These are phyloP conservation scores for Vannuccia rotundouncinata DNA, from an alignment of 2,888 invertebrate species.

Conservation along the genomic window DNA sequence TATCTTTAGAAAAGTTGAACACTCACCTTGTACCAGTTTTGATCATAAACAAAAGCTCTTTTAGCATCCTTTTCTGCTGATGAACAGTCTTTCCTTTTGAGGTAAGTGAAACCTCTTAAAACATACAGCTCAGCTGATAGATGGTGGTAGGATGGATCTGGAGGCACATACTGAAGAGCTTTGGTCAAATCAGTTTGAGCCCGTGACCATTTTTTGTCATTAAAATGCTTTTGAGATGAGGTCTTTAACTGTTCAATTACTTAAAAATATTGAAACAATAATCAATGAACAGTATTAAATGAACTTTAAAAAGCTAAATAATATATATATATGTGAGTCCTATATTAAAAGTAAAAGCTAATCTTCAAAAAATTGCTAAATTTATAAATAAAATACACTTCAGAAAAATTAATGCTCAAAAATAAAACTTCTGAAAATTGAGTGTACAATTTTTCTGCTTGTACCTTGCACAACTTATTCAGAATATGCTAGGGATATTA, in stretches of 20 bases:
- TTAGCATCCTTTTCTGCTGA: neutral
- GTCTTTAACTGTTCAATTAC: neutral
- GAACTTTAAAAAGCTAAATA: too few species aligned
- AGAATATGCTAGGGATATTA: too few species aligned
- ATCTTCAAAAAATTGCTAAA: too few species aligned
- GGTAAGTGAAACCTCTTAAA: neutral
- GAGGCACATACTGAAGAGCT: neutral
- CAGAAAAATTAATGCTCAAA: too few species aligned
- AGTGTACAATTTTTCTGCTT: too few species aligned
- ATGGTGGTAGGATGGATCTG: neutral
- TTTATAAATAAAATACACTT: too few species aligned
- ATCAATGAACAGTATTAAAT: too few species aligned
- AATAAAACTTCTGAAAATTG: too few species aligned
- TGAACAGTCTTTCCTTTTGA: neutral
- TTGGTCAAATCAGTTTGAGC: neutral
- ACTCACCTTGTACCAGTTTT: neutral
- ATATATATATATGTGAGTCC: too few species aligned
- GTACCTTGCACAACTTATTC: too few species aligned
- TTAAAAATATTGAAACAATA: neutral
- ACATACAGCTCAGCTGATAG: neutral
- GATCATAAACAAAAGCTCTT: neutral
- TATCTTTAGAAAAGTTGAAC: too few species aligned
- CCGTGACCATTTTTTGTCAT: neutral
- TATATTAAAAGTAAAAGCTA: too few species aligned
- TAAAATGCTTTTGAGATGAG: neutral